Conservation (phyloP, 1,140 invertebrate species). For the Ostrea denselamellosa region DNA sequence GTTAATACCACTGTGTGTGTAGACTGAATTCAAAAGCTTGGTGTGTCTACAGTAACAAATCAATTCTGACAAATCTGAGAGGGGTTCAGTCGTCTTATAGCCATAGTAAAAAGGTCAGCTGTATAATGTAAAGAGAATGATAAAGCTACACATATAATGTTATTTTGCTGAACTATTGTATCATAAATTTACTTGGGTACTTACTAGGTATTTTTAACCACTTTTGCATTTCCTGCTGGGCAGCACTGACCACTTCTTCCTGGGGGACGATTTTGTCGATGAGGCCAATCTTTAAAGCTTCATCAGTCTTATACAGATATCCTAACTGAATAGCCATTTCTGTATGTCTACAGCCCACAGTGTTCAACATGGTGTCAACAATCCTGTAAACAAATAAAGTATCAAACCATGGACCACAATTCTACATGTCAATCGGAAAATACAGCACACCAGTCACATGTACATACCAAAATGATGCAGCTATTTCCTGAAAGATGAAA, state of each 20-base stretch:
- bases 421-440: too few species aligned
- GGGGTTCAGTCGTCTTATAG: too few species aligned
- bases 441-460: neutral
- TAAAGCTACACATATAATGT: too few species aligned
- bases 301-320: conserved; percentile 85
- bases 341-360: conserved; percentile 79
- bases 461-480: conserved; percentile 69
- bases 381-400: conserved; percentile 61
- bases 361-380: conserved; percentile 66
- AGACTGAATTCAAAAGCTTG: too few species aligned
- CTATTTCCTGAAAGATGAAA: conserved; percentile 69
- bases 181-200: too few species aligned
- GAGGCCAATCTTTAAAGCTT: conserved; percentile 88
- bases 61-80: too few species aligned
- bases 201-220: conserved; percentile 73
- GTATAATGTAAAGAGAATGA: too few species aligned
- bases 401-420: neutral
- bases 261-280: conserved; percentile 87
- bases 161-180: too few species aligned
- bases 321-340: conserved; percentile 88
- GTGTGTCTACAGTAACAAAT: too few species aligned
- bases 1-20: too few species aligned
- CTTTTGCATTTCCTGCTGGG: conserved; percentile 63
- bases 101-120: too few species aligned
- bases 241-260: conserved; percentile 80